phyloP scores from a whole-genome alignment of 2,888 invertebrate species.

The Cryptosula pallasiana region DNA sequence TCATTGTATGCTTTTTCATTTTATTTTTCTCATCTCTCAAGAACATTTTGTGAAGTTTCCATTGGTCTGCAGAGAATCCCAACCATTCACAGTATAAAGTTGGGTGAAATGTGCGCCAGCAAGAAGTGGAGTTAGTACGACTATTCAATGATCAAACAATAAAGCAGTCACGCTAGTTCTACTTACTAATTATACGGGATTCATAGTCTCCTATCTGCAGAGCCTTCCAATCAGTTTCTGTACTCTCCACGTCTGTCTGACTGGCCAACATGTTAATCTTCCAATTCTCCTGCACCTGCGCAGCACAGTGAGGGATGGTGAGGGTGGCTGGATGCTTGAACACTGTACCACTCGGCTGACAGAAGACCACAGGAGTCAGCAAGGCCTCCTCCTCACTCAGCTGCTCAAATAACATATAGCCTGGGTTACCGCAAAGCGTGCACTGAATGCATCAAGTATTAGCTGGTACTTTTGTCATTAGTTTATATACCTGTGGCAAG shows the following conservation, averaged over 20 bases:
- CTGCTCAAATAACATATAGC: not conserved
- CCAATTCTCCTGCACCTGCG: slow-evolving; percentile 11
- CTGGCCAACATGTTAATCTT: not conserved
- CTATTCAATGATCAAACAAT: too few relatives aligned
- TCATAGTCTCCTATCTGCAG: slow-evolving; percentile 20
- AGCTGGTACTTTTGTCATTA: too few relatives aligned
- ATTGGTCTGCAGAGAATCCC: too few relatives aligned
- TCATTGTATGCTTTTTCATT: too few relatives aligned
- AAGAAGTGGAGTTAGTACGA: too few relatives aligned
- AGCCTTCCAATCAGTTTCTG: not conserved
- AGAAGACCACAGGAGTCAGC: slow-evolving; percentile 2
- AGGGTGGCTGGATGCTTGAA: slow-evolving; percentile 13
- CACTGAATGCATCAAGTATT: too few relatives aligned
- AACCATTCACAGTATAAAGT: too few relatives aligned
- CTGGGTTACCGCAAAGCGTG: not conserved
- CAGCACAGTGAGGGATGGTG: slow-evolving; percentile 10
- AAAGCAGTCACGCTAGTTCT: not conserved
- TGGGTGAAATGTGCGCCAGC: too few relatives aligned
- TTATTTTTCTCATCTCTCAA: too few relatives aligned
- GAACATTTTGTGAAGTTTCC: too few relatives aligned
- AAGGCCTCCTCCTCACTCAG: not conserved
- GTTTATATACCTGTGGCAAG: not conserved
- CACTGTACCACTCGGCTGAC: not conserved
- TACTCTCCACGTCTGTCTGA: not conserved
- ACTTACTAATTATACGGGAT: not conserved